Evolutionary conservation across 2,888 invertebrate species (phyloP), one percentile per base, ranked within the genome.

Genomic region (Epinotia nisella): DNA sequence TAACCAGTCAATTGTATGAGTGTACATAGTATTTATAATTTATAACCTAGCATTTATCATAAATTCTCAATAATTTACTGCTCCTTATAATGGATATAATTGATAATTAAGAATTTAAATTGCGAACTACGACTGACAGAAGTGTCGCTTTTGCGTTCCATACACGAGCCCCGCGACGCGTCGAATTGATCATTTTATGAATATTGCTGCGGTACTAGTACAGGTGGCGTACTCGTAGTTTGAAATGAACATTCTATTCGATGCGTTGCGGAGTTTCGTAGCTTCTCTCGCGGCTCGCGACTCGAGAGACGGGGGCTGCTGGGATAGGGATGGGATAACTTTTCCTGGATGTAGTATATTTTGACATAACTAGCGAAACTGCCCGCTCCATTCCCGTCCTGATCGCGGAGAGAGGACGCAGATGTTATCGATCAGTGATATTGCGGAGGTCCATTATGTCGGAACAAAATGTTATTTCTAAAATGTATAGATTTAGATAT

Each of bases 1-100:
- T 71, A 51, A 70, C 58, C 73, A 70, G 77, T 71, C 72, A 71
- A 64, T 71, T 64, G 29, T 68, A 62, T 39, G n/a, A 13, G 11
- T 72, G 45, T 67, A n/a, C n/a, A n/a, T n/a, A n/a, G 56, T 62
- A 56, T 15, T 56, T 61, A 56, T 21, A 61, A 72, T 21, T 60
- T 60, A 66, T 60, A 15, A 39, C 5, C 4, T 35, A 60, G 69
- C 60, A 51, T 69, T 53, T 55, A 55, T 67, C 53, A n/a, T 17
- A 35, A 35, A 35, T 13, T 35, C 19, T 35, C 11, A 10, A 24
- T 2, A 41, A 21, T 39, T 35, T 21, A 15, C 15, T 61, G 15
- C n/a, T 7, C 45, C 3, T 21, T 39, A 13, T n/a, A 39, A 19
- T 61, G 13, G 19, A 21, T 21, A 21, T 45, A 15, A n/a, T 49